A percentile compares a stretch with the other conserved stretches of the same genome.
Conservation (phyloP, 2,888 invertebrate species). For the Rhopalosiphum nymphaeae region DNA sequence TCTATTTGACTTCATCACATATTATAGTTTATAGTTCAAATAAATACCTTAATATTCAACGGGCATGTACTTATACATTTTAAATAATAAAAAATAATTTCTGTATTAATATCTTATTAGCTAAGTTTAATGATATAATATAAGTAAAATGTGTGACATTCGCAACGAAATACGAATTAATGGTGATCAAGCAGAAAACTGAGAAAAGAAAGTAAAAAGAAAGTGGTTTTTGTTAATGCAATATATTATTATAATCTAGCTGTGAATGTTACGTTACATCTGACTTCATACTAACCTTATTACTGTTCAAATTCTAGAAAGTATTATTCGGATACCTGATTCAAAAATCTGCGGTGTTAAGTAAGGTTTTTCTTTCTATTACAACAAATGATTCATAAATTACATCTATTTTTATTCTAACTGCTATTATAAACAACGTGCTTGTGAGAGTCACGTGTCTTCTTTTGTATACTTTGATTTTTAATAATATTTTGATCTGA, state of each 20-base stretch:
- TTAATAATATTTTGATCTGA: background rate
- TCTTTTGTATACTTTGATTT: background rate
- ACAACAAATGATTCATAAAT: background rate
- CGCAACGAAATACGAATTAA: conserved; percentile 13
- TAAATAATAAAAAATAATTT: background rate
- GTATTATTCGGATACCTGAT: background rate
- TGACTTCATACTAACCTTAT: conserved; percentile 33
- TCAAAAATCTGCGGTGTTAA: conserved; percentile 12
- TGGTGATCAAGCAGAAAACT: background rate
- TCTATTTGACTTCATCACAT: no score
- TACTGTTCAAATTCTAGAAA: conserved; percentile 51
- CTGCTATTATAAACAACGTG: background rate
- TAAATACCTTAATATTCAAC: background rate
- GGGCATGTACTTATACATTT: no score
- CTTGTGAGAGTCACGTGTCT: background rate
- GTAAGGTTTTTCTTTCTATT: background rate
- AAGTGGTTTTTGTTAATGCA: conserved; percentile 53
- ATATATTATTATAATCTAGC: conserved; percentile 30
- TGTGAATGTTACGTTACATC: conserved; percentile 40
- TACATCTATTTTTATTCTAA: background rate
- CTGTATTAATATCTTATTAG: background rate
- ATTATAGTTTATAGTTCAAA: background rate
- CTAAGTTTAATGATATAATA: background rate
- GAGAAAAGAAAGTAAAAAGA: conserved; percentile 62
- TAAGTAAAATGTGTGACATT: background rate